Base-by-base conservation (phyloP, 2,113 vertebrate genomes). In the Oostethus manadensis region DNA sequence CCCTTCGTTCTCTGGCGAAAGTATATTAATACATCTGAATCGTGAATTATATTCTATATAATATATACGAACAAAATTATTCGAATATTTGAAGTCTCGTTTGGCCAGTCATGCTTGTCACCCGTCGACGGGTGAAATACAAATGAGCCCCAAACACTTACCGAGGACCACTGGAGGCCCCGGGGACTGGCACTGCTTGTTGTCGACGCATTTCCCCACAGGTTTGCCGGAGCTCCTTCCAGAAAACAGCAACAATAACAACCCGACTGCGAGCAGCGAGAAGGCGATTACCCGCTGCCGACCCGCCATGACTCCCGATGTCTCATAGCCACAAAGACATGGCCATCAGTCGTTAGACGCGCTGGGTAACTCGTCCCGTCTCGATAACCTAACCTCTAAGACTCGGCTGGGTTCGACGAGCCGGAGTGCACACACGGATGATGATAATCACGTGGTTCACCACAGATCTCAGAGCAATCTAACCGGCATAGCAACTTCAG, bases 141-240 rank as follows among this genome's bases (percentile, higher is more conserved):
- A 35, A 1, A 10, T n/a, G 14, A 21, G 46, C 46, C 13, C 40
- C 3, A 3, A 14, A 18, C 14, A 88, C 90, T 89, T 76, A 91
- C 90, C 82, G 44, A 91, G 81, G n/a, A 91, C 85, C 18, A 91
- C 90, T 2, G 90, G 90, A 3, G 88, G 86, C 78, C 77, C 76
- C 0, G 64, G 26, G 13, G 75, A 21, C 22, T 0, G 9, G 64
- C 86, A 79, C 0, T 57, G n/a, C 35, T 70, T 62, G 58, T 57
- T 60, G 0, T 50, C 42, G 13, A 2, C 6, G 58, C 85, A 88
- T 84, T 71, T 72, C 13, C 71, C 70, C 26, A 66, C 10, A 29
- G 78, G 76, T 68, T 17, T 84, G 18, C 70, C 64, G 57, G 56
- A 21, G 74, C 60, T 78, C 59, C 15, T 48, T 58, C 22, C 71